Evolutionary conservation across 2,113 vertebrate genomes (phyloP).

Genomic region (Pandion haliaetus): DNA sequence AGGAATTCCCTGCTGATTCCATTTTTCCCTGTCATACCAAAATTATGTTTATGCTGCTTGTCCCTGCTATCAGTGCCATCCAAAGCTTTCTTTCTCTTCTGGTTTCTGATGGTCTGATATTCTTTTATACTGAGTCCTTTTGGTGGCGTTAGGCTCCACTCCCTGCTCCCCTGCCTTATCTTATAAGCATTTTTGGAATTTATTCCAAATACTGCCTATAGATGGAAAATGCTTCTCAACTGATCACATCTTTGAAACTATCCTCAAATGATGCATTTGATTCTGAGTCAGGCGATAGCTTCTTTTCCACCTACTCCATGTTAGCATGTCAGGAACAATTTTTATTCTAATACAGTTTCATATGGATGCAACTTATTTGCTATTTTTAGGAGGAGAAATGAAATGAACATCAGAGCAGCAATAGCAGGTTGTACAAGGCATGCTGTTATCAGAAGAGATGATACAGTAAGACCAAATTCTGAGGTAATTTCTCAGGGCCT

Average conservation of each 20-base stretch:
- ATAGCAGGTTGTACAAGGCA: neutral
- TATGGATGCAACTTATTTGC: neutral
- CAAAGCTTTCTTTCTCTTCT: neutral
- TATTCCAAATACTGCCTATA: neutral
- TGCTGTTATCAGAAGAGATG: neutral
- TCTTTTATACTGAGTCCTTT: neutral
- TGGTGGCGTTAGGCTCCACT: neutral
- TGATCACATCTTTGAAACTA: neutral
- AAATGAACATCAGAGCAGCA: neutral
- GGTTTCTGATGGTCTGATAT: neutral
- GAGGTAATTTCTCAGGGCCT: neutral
- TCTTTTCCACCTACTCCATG: neutral
- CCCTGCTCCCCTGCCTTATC: neutral
- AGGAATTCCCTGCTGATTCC: conserved; percentile 2
- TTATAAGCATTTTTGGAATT: neutral
- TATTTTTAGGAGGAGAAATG: neutral
- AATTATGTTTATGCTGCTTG: neutral
- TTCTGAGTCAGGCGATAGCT: neutral
- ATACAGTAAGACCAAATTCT: neutral
- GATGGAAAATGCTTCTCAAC: neutral
- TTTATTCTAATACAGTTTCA: neutral
- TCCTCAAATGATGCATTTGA: neutral
- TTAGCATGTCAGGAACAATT: neutral
- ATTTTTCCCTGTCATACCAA: neutral
- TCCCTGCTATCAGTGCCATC: neutral